phyloP scores from a whole-genome alignment of 2,797 vertebrate genomes.

The Botia almorhae region DNA sequence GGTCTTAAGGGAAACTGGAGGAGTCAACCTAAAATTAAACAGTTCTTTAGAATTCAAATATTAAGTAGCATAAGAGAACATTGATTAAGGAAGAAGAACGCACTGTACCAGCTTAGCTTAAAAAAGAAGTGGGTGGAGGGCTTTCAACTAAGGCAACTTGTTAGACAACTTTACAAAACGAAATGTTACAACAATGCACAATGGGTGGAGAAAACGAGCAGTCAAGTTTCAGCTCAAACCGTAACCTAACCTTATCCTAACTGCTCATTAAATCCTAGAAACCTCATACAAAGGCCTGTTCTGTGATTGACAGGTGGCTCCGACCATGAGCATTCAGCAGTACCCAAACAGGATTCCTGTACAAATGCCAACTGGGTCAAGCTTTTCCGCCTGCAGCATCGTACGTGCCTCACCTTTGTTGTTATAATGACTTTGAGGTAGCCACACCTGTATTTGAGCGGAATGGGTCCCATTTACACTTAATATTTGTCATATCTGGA shows the following conservation, averaged over 20 bases:
- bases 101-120: constrained; percentile 1
- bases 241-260: constrained; percentile 46
- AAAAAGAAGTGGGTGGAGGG: constrained; percentile 51
- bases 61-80: not conserved
- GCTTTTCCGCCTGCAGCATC: constrained; percentile 26
- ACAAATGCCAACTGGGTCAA: constrained; percentile 41
- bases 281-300: constrained; percentile 33
- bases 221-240: constrained; percentile 48
- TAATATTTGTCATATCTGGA: not conserved
- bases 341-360: constrained; percentile 49
- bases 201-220: constrained; percentile 49
- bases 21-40: constrained; percentile 2
- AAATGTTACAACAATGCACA: constrained; percentile 50
- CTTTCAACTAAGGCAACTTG: constrained; percentile 49
- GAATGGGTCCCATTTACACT: constrained; percentile 22
- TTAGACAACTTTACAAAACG: constrained; percentile 42
- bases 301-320: constrained; percentile 27
- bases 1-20: not conserved
- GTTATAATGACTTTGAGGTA: constrained; percentile 31
- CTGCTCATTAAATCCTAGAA: constrained; percentile 48
- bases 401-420: constrained; percentile 30
- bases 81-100: not conserved
- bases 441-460: constrained; percentile 30
- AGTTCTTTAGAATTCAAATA: not conserved
- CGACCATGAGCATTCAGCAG: constrained; percentile 34